Evolutionary conservation across 2,113 vertebrate species (phyloP), one percentile per base, ranked within the genome.

Genomic region (Chaetops frenatus): DNA sequence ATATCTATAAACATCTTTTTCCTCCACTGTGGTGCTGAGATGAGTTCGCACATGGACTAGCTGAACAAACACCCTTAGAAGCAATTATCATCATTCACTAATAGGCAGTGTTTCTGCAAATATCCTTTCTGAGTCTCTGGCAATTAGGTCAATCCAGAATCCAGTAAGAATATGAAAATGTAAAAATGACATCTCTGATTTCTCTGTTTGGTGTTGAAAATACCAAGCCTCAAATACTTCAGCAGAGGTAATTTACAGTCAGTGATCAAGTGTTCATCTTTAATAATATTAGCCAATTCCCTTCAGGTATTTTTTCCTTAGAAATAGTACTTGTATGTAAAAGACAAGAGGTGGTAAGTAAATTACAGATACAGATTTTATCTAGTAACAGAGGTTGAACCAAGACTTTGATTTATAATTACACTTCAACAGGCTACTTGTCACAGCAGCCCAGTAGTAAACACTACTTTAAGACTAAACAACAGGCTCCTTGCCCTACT

Each of bases 361-460:
- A 93, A 96, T 89, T 50, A 80, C 38, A 92, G 85, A 95, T 92
- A 91, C 0, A 94, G 84, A 96, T 97, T 97, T 97, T 92, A 92
- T 92, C 96, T 72, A 87, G 71, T 81, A 91, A 81, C 18, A 88
- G 70, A 96, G 74, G 57, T 38, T 42, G 79, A 82, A 88, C 36
- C 66, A 93, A 92, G 86, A 70, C 66, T 94, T 89, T 97, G 90
- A 96, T 71, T 78, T 86, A 81, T 64, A 92, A 70, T 81, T 96
- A 66, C 74, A 96, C 86, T 96, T 97, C 94, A 97, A 91, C 96
- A 94, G 81, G 50, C 83, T 92, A 76, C 90, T 94, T 80, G 94
- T 94, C 96, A 93, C 74, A 95, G 90, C 57, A 94, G 78, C 58
- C 90, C 73, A 71, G 56, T 20, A 81, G 65, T 56, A 93, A 80